Conservation (phyloP, 2,797 vertebrate species). For the Enoplosus armatus region DNA sequence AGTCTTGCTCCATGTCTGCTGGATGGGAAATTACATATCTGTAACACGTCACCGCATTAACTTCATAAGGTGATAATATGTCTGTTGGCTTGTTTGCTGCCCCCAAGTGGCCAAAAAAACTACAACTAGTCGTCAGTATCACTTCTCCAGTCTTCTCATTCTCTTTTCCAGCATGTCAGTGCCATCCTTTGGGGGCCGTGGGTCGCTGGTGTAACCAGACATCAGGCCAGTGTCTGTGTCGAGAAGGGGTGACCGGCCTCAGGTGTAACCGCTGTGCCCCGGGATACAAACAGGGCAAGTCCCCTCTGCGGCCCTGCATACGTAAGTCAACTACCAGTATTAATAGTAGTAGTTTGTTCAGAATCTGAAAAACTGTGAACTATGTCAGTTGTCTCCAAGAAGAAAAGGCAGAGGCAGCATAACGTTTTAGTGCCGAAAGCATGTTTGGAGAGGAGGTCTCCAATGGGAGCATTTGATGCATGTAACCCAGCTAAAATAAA, state of each 20-base stretch:
- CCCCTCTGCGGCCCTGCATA: conserved; percentile 89
- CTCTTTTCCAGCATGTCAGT: conserved; percentile 87
- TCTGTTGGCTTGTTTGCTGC: background rate
- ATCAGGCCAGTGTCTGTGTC: conserved; percentile 91
- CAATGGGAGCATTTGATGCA: background rate
- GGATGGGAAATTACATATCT: background rate
- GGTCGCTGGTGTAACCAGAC: conserved; percentile 92
- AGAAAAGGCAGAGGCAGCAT: background rate
- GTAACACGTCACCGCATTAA: background rate
- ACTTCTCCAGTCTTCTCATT: background rate
- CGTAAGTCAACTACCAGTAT: conserved; percentile 81
- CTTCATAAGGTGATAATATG: background rate
- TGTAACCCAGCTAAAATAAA: conserved; percentile 25
- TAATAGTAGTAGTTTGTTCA: background rate
- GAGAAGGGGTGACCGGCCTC: conserved; percentile 89
- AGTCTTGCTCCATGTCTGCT: background rate
- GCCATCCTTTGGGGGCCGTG: conserved; percentile 90
- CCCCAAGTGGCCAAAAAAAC: background rate
- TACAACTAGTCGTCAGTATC: accelerated
- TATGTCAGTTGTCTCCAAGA: background rate
- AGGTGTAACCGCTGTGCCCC: conserved; percentile 90
- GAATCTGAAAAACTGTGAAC: background rate
- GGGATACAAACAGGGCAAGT: conserved; percentile 91
- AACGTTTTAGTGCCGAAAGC: background rate
- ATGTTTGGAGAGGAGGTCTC: background rate